These are phyloP conservation scores for Acrocephalus scirpaceus DNA, from an alignment of 2,797 vertebrate genomes.

Conservation along the genomic window DNA sequence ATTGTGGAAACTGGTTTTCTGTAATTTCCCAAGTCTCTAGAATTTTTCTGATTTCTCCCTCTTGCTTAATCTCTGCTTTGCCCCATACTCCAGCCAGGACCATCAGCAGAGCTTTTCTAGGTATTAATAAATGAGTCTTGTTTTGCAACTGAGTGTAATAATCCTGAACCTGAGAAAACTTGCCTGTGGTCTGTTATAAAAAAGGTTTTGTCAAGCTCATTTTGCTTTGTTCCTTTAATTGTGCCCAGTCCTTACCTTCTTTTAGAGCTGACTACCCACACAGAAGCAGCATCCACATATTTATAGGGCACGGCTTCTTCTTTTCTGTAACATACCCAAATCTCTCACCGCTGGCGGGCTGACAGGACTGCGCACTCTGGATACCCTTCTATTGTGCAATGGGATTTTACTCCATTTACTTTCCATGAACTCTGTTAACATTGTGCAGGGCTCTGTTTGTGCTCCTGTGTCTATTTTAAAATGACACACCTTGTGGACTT, in stretches of 20 bases:
- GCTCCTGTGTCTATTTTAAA: slow-evolving; percentile 61
- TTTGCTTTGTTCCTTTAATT: slow-evolving; percentile 35
- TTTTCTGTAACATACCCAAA: background rate
- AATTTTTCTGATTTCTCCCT: background rate
- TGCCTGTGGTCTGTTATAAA: background rate
- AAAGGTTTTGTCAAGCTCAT: background rate
- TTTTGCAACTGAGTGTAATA: slow-evolving; percentile 29
- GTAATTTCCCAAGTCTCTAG: background rate
- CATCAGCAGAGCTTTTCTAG: background rate
- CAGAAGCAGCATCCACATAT: background rate
- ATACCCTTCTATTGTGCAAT: slow-evolving; percentile 42
- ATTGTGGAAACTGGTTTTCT: slow-evolving; percentile 2
- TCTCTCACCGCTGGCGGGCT: background rate
- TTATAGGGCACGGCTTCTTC: background rate
- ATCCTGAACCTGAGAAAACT: slow-evolving; percentile 13
- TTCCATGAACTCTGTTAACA: slow-evolving; percentile 53
- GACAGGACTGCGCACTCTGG: background rate
- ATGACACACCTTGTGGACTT: slow-evolving; percentile 52
- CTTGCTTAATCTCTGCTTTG: background rate
- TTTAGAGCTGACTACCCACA: background rate
- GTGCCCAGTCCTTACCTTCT: background rate
- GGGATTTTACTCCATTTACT: slow-evolving; percentile 47
- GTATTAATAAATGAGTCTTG: background rate
- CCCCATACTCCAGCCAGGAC: background rate
- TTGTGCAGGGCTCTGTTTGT: slow-evolving; percentile 18